phyloP scores from a whole-genome alignment of 1,140 invertebrate genomes.

The Zaprionus ornatus region DNA sequence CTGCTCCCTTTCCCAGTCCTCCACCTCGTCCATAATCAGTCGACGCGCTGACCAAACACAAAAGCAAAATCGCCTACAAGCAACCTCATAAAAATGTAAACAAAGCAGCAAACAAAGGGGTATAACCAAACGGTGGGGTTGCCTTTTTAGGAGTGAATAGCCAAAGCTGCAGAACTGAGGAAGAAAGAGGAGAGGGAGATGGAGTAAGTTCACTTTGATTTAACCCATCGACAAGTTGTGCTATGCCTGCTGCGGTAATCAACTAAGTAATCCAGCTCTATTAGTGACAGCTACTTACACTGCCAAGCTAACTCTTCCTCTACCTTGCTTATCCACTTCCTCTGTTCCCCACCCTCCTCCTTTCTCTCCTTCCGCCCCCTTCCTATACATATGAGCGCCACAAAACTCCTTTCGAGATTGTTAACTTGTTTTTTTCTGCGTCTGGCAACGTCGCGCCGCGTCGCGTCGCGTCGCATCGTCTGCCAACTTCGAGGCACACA shows the following conservation, averaged over 20 bases:
- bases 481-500: slow-evolving; percentile 4
- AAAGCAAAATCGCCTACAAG: slow-evolving; percentile 31
- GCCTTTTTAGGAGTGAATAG: background rate
- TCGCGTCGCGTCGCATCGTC: slow-evolving; percentile 22
- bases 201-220: background rate
- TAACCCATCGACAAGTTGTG: background rate
- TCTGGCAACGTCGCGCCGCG: slow-evolving; percentile 29
- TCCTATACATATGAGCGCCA: background rate
- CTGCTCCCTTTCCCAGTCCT: background rate
- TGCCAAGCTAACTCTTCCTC: background rate
- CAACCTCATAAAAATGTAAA: slow-evolving; percentile 37
- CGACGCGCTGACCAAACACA: slow-evolving; percentile 40
- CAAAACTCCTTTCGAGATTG: background rate
- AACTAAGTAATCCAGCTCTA: slow-evolving; percentile 44
- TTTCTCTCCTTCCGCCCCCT: too few relatives aligned
- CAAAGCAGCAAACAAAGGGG: background rate
- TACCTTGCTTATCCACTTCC: too few relatives aligned
- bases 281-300: background rate
- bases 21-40: slow-evolving; percentile 35
- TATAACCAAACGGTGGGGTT: background rate
- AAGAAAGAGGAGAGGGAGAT: background rate
- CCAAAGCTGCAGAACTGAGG: too few relatives aligned
- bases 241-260: slow-evolving; percentile 14
- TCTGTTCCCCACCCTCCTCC: background rate
- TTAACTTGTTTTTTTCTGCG: background rate